phyloP scores from a whole-genome alignment of 2,888 invertebrate species.

The Agrochola lychnidis region DNA sequence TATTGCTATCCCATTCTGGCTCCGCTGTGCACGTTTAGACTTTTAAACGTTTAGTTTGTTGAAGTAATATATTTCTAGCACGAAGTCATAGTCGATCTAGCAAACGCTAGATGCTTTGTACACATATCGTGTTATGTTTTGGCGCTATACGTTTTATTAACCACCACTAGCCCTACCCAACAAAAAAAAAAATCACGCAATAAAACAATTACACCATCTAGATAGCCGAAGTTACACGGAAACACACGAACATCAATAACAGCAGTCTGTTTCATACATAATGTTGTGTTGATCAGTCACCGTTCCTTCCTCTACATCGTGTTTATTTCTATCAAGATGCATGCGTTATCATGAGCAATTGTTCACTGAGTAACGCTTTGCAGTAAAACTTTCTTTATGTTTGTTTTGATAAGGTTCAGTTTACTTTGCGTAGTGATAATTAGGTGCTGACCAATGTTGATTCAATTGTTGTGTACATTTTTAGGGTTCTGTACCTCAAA shows the following conservation, averaged over 20 bases:
- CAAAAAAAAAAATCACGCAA: not conserved
- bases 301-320: conserved; percentile 23
- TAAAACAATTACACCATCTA: conserved; percentile 32
- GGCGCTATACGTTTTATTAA: too few species aligned
- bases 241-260: conserved; percentile 32
- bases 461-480: not conserved
- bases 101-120: too few species aligned
- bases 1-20: too few species aligned
- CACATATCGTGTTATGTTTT: too few species aligned
- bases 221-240: conserved; percentile 43
- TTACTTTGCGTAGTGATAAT: not conserved
- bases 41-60: too few species aligned
- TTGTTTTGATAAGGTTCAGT: not conserved
- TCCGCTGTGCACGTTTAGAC: too few species aligned
- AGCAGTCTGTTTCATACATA: conserved; percentile 10
- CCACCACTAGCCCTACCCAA: too few species aligned
- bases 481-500: not conserved
- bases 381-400: not conserved
- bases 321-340: conserved; percentile 41
- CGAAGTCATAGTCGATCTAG: too few species aligned
- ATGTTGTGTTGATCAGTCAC: conserved; percentile 28
- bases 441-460: not conserved
- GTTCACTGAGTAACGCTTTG: not conserved
- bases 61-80: too few species aligned
- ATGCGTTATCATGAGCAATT: conserved; percentile 23